A percentile compares a stretch with the other conserved stretches of the same genome.
Conservation (phyloP, 2,888 invertebrate species). For the Calameuta filiformis region DNA sequence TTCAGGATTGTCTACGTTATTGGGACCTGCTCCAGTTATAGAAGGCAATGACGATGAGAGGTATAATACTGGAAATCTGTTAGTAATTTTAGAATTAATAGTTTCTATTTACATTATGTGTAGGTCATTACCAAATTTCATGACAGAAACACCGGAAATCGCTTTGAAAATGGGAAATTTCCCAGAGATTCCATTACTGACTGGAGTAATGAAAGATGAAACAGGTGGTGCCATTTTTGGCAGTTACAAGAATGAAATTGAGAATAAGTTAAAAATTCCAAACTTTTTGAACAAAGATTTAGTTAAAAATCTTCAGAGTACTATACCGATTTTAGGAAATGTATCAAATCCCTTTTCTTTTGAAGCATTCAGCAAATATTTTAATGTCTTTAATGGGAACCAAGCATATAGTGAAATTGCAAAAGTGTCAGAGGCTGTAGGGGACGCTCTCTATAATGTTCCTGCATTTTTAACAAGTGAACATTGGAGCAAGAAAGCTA, state of each 20-base stretch:
- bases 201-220: constrained; percentile 80
- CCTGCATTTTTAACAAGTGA: constrained; percentile 79
- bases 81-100: background rate
- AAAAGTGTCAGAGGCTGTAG: constrained; percentile 73
- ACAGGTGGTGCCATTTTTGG: constrained; percentile 74
- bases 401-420: constrained; percentile 65
- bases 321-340: constrained; percentile 52
- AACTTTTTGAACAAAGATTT: constrained; percentile 64
- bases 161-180: constrained; percentile 70
- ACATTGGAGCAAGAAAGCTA: constrained; percentile 75
- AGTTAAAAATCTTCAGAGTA: constrained; percentile 62
- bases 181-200: constrained; percentile 75
- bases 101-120: background rate
- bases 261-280: constrained; percentile 61
- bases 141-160: constrained; percentile 73
- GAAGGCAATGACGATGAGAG: constrained; percentile 74
- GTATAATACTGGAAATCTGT: constrained; percentile 24
- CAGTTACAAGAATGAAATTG: constrained; percentile 62
- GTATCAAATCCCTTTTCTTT: constrained; percentile 36
- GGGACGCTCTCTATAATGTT: constrained; percentile 81
- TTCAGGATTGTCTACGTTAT: constrained; percentile 72
- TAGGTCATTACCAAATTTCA: constrained; percentile 75
- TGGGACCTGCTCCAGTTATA: constrained; percentile 75
- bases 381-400: constrained; percentile 25
- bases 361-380: constrained; percentile 44